phyloP scores from a whole-genome alignment of 2,888 invertebrate species.

The Achlya flavicornis region DNA sequence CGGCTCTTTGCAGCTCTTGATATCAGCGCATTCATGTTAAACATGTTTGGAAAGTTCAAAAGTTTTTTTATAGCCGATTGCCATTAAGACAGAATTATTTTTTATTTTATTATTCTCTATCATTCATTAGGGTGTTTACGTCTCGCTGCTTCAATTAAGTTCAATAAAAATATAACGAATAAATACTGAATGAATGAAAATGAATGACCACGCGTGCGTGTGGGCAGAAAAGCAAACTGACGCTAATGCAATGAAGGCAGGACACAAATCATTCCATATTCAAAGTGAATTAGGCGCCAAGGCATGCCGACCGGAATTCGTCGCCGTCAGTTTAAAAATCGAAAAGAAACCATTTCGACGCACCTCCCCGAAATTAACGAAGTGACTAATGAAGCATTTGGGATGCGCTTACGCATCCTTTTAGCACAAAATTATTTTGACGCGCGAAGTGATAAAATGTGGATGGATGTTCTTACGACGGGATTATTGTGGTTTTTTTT shows the following conservation, averaged over 20 bases:
- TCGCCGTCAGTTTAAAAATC: slow-evolving; percentile 23
- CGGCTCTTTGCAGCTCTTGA: background rate
- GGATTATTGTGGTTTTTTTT: background rate
- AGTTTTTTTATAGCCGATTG: too few species aligned
- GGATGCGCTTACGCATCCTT: slow-evolving; percentile 51
- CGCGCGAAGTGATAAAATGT: background rate
- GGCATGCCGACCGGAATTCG: slow-evolving; percentile 34
- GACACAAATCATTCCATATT: slow-evolving; percentile 60
- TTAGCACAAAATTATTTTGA: slow-evolving; percentile 28
- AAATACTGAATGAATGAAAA: slow-evolving; percentile 49
- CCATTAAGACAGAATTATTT: too few species aligned
- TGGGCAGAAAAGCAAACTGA: slow-evolving; percentile 41
- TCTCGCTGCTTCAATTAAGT: slow-evolving; percentile 33
- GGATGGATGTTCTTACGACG: background rate
- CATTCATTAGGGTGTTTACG: background rate
- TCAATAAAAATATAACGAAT: slow-evolving; percentile 42
- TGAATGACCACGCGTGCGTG: slow-evolving; percentile 42
- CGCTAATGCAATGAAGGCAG: slow-evolving; percentile 49
- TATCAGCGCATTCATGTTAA: background rate
- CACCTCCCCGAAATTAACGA: slow-evolving; percentile 57
- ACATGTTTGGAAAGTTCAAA: too few species aligned
- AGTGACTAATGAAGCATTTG: slow-evolving; percentile 61
- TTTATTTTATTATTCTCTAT: background rate
- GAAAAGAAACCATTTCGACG: slow-evolving; percentile 29
- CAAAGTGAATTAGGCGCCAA: slow-evolving; percentile 57